These are phyloP conservation scores for Onychomys torridus DNA, from an alignment of 2,797 vertebrate genomes.

Conservation along the genomic window DNA sequence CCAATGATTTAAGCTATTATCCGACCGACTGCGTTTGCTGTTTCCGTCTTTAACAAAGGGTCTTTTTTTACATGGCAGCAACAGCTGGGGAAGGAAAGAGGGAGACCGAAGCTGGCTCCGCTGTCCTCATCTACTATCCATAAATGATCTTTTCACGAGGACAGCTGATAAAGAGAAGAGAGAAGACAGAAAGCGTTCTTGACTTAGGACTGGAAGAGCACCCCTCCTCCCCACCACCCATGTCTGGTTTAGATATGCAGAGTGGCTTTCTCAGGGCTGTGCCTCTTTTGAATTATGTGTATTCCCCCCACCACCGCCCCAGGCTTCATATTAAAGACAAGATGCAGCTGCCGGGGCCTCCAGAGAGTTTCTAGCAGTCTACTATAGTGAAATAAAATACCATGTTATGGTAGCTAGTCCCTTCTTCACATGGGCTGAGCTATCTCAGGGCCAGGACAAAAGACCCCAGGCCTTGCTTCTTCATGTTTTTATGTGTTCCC, in stretches of 20 bases:
- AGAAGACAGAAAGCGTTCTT: slow-evolving; percentile 74
- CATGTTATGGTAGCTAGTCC: slow-evolving; percentile 36
- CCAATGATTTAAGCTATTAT: slow-evolving; percentile 52
- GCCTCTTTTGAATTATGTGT: slow-evolving; percentile 74
- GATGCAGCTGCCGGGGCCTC: slow-evolving; percentile 77
- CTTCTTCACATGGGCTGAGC: slow-evolving; percentile 62
- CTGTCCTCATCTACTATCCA: slow-evolving; percentile 29
- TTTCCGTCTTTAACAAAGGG: slow-evolving; percentile 67
- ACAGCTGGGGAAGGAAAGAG: slow-evolving; percentile 22
- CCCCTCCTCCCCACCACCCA: neutral
- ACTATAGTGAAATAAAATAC: slow-evolving; percentile 72
- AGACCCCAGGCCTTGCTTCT: slow-evolving; percentile 12
- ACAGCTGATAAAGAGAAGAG: slow-evolving; percentile 62
- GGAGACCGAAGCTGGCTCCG: slow-evolving; percentile 73
- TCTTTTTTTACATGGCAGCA: slow-evolving; percentile 68
- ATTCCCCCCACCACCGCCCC: neutral
- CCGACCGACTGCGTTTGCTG: slow-evolving; percentile 62
- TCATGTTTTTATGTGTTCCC: neutral
- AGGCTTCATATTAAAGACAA: slow-evolving; percentile 73
- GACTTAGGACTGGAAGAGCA: slow-evolving; percentile 58
- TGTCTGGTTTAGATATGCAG: slow-evolving; percentile 65
- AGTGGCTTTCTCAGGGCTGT: slow-evolving; percentile 59
- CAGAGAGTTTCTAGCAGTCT: slow-evolving; percentile 74
- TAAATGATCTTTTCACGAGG: slow-evolving; percentile 76
- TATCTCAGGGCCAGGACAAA: slow-evolving; percentile 44